Evolutionary conservation across 2,113 vertebrate genomes (phyloP).

Genomic region (Sylvia atricapilla): DNA sequence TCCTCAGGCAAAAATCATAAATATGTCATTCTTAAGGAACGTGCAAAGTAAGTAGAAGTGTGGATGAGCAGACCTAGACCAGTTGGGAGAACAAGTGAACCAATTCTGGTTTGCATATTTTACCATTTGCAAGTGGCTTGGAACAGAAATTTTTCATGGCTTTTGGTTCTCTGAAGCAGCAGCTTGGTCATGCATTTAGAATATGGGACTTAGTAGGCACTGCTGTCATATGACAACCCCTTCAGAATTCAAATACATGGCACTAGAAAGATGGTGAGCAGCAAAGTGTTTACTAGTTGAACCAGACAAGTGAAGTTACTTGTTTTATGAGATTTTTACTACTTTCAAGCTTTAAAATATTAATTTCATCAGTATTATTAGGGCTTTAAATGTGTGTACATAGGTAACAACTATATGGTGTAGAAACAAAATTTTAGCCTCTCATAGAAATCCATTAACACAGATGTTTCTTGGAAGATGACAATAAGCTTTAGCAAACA

Average conservation of each 20-base stretch:
- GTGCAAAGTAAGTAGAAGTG: fast-evolving
- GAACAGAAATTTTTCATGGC: neutral
- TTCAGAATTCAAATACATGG: neutral
- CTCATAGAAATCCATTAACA: neutral
- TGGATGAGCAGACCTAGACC: neutral
- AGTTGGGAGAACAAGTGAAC: fast-evolving
- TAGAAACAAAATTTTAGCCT: neutral
- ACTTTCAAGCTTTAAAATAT: neutral
- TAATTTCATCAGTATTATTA: neutral
- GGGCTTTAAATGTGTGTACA: neutral
- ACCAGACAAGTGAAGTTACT: neutral
- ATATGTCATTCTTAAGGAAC: neutral
- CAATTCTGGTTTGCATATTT: neutral
- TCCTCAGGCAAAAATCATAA: neutral
- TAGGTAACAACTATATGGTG: neutral
- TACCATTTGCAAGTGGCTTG: neutral
- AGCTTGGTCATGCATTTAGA: neutral
- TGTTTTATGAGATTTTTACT: neutral
- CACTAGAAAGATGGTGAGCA: neutral
- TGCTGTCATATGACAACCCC: fast-evolving
- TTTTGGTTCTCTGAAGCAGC: neutral
- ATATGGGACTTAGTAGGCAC: neutral
- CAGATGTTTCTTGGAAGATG: neutral
- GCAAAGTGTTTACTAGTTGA: neutral
- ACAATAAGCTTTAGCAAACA: neutral